Conservation (phyloP, 2,888 invertebrate species). For the Chymomyza procnemis region DNA sequence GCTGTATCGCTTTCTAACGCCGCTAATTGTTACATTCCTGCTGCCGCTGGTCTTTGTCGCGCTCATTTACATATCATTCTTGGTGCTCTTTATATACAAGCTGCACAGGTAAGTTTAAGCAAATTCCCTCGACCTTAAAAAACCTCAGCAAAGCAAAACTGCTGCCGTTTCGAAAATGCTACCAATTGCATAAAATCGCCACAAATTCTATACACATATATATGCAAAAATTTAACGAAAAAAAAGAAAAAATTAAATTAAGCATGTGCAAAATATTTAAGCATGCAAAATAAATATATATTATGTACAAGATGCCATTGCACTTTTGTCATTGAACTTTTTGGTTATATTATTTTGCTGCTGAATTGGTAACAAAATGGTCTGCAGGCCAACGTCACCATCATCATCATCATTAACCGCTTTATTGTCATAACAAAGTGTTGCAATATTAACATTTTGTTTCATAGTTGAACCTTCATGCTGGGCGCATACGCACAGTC, state of each 20-base stretch:
- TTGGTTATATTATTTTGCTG: not conserved
- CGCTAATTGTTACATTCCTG: slow-evolving; percentile 90
- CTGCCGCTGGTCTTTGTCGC: slow-evolving; percentile 88
- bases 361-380: not conserved
- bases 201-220: not conserved
- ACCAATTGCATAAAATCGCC: too few relatives aligned
- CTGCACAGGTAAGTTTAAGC: slow-evolving; percentile 84
- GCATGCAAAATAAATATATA: not conserved
- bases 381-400: not conserved
- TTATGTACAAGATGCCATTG: slow-evolving; percentile 23
- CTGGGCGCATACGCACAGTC: slow-evolving; percentile 13
- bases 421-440: too few relatives aligned
- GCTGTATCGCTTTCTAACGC: slow-evolving; percentile 91
- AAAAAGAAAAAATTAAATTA: not conserved
- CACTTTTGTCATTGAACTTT: slow-evolving; percentile 45
- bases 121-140: not conserved
- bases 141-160: too few relatives aligned
- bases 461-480: slow-evolving; percentile 18
- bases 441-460: too few relatives aligned
- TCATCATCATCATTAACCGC: not conserved
- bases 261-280: not conserved
- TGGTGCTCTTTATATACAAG: slow-evolving; percentile 92
- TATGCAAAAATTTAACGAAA: not conserved
- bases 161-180: not conserved
- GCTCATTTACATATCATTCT: slow-evolving; percentile 89